Evolutionary conservation across 2,888 invertebrate species (phyloP).

Genomic region (Euplexia lucipara): DNA sequence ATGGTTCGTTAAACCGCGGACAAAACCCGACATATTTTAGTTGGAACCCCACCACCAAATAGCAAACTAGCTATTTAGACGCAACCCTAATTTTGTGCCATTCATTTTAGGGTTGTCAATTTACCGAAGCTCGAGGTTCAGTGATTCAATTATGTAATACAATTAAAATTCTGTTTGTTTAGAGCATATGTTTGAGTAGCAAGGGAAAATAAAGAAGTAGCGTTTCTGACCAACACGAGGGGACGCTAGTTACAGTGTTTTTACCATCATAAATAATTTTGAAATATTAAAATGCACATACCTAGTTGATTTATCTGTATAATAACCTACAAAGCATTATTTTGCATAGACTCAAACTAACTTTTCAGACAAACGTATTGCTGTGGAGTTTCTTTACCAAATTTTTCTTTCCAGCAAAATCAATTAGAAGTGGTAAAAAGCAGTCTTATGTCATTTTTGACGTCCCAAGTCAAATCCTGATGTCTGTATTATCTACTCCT

Average conservation of each 20-base stretch:
- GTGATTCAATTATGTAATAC: constrained; percentile 53
- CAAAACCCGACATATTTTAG: constrained; percentile 80
- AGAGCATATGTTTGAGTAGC: constrained; percentile 42
- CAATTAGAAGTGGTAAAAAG: no score
- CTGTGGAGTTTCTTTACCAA: no score
- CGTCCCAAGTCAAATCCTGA: no score
- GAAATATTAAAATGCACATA: no score
- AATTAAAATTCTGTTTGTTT: constrained; percentile 53
- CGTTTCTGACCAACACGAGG: not conserved
- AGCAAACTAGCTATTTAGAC: constrained; percentile 70
- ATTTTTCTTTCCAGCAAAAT: no score
- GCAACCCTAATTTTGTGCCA: constrained; percentile 67
- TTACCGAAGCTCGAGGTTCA: constrained; percentile 11
- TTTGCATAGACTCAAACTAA: no score
- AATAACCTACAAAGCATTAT: no score
- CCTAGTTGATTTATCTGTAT: no score
- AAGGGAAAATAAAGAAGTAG: constrained; percentile 8
- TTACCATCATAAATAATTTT: not conserved
- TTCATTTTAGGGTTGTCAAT: constrained; percentile 58
- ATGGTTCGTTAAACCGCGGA: constrained; percentile 86
- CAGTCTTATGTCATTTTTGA: no score
- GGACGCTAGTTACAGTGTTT: not conserved
- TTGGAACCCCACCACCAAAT: constrained; percentile 74
- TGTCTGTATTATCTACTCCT: no score
- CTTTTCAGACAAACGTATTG: no score